Evolutionary conservation across 2,797 vertebrate species (phyloP).

Genomic region (Crocodylus rhombifer): DNA sequence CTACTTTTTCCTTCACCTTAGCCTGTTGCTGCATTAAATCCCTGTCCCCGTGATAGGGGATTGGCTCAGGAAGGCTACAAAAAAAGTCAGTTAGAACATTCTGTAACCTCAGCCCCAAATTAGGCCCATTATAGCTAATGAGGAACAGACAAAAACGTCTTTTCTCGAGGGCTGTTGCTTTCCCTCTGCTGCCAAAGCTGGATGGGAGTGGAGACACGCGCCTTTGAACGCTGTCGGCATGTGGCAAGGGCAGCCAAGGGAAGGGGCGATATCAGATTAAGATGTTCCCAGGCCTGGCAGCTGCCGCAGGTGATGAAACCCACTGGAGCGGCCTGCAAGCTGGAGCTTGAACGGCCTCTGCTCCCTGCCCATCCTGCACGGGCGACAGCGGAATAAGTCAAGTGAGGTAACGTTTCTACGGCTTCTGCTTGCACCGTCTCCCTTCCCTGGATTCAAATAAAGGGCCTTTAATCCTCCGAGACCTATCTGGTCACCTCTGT

Average conservation of each 20-base stretch:
- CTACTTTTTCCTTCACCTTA: too few relatives aligned
- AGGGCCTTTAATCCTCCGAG: not conserved
- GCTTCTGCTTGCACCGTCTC: not conserved
- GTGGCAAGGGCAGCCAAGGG: not conserved
- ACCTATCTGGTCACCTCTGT: not conserved
- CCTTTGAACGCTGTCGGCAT: not conserved
- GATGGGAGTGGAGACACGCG: not conserved
- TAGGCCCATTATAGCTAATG: not conserved
- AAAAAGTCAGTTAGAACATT: not conserved
- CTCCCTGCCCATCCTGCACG: not conserved
- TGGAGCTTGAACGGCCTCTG: not conserved
- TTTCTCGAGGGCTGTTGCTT: slow-evolving; percentile 9
- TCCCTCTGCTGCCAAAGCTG: not conserved
- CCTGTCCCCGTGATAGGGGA: not conserved
- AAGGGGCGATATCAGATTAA: not conserved
- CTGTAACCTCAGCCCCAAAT: not conserved
- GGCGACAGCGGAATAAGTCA: fast-evolving
- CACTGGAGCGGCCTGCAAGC: not conserved
- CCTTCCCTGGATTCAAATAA: not conserved
- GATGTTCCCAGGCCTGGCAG: not conserved
- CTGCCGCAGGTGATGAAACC: not conserved
- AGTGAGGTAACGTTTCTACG: not conserved
- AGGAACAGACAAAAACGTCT: not conserved
- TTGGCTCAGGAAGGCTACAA: not conserved
- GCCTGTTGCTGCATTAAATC: too few relatives aligned